Evolutionary conservation across 2,888 invertebrate genomes (phyloP), one percentile per base, ranked within the genome.

Genomic region (Temnothorax rugatulus): DNA sequence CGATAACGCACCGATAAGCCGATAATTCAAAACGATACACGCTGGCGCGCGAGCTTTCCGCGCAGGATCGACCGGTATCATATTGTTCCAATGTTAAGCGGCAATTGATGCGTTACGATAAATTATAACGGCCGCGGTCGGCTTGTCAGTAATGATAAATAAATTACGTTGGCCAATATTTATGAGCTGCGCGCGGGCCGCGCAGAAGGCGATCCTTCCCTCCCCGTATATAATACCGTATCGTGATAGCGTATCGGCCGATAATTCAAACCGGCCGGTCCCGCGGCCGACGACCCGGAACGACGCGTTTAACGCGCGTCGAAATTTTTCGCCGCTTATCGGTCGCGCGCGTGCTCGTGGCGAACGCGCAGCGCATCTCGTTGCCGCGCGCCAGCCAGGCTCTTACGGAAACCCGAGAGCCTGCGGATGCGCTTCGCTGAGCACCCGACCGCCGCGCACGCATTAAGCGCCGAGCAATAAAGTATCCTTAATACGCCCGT

Each of bases 401-500:
- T 34, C 59, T 81, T 50, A 59, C 79, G 90, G 79, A 90, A 90
- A 90, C 85, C 77, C 86, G 84, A 84, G 85, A 85, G 86, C 86
- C 79, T n/a, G 77, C 76, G 83, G 90, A 90, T 86, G 79, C 89
- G 90, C 90, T 88, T 74, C 84, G 90, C 47, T 89, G 89, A 76
- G 66, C 88, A 83, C 0, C 66, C 68, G n/a, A 59, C 34, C 71
- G 79, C 73, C 73, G 44, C 74, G 64, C 81, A 82, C 52, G 82
- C 84, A 83, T 88, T 83, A 84, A 86, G 76, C 82, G 79, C 82
- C 61, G 18, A 75, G 90, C 90, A 87, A 92, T 93, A 92, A 92
- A 92, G 87, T 90, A 91, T 92, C 90, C 88, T 92, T 91, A 92
- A 92, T 92, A 88, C 87, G 89, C 90, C 87, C 90, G 88, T 88